Conservation (phyloP, 1,140 invertebrate species). For the Anastrepha obliqua region DNA sequence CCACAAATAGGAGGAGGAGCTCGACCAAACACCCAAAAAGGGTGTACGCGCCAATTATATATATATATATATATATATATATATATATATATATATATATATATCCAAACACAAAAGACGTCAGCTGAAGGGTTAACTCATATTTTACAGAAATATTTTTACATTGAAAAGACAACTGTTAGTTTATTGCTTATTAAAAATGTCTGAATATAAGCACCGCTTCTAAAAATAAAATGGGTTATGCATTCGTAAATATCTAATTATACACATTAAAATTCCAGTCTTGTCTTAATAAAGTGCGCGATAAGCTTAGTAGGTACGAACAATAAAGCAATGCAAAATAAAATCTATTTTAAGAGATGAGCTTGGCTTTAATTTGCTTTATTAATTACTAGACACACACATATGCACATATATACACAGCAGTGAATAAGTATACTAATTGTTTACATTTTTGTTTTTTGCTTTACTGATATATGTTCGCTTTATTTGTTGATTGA, state of each 20-base stretch:
- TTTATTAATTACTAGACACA: not conserved
- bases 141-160: not conserved
- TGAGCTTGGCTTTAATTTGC: not conserved
- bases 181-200: constrained; percentile 1
- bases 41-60: too few relatives aligned
- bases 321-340: not conserved
- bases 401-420: too few relatives aligned
- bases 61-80: too few relatives aligned
- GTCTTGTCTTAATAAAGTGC: not conserved
- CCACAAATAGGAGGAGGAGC: too few relatives aligned
- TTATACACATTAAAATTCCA: not conserved
- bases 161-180: too few relatives aligned
- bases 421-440: too few relatives aligned
- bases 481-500: not conserved
- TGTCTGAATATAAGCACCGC: not conserved
- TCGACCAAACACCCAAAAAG: too few relatives aligned
- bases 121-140: not conserved
- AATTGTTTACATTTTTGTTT: not conserved
- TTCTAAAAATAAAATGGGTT: constrained; percentile 25
- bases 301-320: constrained; percentile 10
- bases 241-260: not conserved
- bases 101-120: too few relatives aligned
- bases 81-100: too few relatives aligned
- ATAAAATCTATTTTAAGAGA: constrained; percentile 22
- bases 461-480: not conserved